These are phyloP conservation scores for Nephrocerus scutellatus DNA, from an alignment of 2,888 invertebrate genomes.

Conservation along the genomic window DNA sequence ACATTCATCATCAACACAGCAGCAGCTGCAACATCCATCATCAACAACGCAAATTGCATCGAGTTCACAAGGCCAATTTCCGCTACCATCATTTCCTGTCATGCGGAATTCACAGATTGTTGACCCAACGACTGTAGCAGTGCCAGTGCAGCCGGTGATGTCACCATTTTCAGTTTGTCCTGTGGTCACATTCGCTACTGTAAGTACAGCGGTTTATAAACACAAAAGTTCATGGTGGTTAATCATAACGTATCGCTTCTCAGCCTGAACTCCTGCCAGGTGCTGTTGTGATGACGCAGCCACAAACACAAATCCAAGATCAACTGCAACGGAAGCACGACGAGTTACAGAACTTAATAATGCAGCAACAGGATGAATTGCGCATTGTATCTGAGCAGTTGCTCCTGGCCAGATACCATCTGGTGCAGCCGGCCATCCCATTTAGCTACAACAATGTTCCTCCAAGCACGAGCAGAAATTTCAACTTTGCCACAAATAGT, in stretches of 20 bases:
- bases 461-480: constrained; percentile 17
- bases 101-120: constrained; percentile 38
- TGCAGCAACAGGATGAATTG: constrained; percentile 79
- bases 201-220: constrained; percentile 17
- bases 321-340: constrained; percentile 77
- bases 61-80: constrained; percentile 44
- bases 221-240: neutral
- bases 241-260: too few relatives aligned
- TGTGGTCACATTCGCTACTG: constrained; percentile 40
- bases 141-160: constrained; percentile 54
- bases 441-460: constrained; percentile 29
- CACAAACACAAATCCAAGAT: constrained; percentile 59
- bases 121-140: constrained; percentile 33
- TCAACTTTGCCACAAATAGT: constrained; percentile 24
- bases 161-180: constrained; percentile 50
- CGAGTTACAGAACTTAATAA: constrained; percentile 75
- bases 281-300: constrained; percentile 51
- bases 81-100: constrained; percentile 52
- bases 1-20: constrained; percentile 26
- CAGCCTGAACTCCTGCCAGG: constrained; percentile 36
- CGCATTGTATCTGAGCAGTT: constrained; percentile 80
- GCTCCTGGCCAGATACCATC: constrained; percentile 70
- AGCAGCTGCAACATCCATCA: constrained; percentile 21
- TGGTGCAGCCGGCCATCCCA: constrained; percentile 49
- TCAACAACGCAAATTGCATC: constrained; percentile 24